Evolutionary conservation across 1,140 invertebrate genomes (phyloP).

Genomic region (Cotesia vestalis): DNA sequence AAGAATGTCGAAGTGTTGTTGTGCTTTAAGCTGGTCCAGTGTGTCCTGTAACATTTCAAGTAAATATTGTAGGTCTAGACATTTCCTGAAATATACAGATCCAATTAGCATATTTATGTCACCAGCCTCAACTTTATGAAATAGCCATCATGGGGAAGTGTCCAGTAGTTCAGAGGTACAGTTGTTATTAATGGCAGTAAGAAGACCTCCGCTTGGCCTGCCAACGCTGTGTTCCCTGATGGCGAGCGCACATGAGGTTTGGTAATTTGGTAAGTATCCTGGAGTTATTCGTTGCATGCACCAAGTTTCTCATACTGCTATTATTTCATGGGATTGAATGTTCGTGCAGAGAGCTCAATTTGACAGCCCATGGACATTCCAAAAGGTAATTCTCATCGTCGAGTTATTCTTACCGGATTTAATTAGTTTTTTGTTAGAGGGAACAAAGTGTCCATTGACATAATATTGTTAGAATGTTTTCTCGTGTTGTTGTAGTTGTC

Average conservation of each 20-base stretch:
- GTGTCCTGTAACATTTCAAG: conserved; percentile 6
- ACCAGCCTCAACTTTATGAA: neutral
- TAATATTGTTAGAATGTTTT: neutral
- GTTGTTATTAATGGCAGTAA: conserved; percentile 31
- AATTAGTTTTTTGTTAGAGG: neutral
- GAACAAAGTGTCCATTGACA: neutral
- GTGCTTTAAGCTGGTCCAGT: conserved; percentile 4
- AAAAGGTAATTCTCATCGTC: conserved; percentile 11
- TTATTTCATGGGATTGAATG: neutral
- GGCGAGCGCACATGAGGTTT: neutral
- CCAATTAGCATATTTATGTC: neutral
- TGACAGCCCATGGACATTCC: neutral
- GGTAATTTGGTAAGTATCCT: neutral
- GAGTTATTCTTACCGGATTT: neutral
- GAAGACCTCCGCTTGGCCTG: neutral
- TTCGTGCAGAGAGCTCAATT: neutral
- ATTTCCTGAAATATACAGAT: conserved; percentile 21
- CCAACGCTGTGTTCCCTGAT: neutral
- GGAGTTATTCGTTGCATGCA: neutral
- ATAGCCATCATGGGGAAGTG: neutral
- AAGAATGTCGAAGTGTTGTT: conserved; percentile 13
- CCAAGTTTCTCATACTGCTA: conserved; percentile 9
- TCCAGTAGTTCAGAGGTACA: neutral
- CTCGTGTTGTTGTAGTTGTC: neutral
- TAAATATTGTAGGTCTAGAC: conserved; percentile 1